A percentile compares a stretch with the other conserved stretches of the same genome.
These are phyloP conservation scores for Mylabris sibirica DNA, from an alignment of 2,888 invertebrate genomes.

Conservation along the genomic window DNA sequence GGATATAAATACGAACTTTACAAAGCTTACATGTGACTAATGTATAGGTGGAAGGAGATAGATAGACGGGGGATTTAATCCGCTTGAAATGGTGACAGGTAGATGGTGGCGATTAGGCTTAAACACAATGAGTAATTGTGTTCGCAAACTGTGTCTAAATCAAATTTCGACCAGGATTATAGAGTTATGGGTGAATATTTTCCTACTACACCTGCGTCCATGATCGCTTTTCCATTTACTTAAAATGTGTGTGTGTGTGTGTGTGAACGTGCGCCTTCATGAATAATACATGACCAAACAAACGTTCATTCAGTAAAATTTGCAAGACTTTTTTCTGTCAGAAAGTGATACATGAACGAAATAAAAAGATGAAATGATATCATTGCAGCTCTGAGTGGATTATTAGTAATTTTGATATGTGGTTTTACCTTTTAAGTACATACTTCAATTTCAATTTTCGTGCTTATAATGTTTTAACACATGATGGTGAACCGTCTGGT, in stretches of 20 bases:
- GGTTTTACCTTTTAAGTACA: too few relatives aligned
- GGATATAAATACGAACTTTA: slow-evolving; percentile 30
- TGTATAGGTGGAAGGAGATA: slow-evolving; percentile 11
- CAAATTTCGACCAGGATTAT: slow-evolving; percentile 54
- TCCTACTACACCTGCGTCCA: slow-evolving; percentile 50
- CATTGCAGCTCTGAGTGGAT: not conserved
- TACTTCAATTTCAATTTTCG: not conserved
- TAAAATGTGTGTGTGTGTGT: slow-evolving; percentile 55
- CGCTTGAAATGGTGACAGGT: slow-evolving; percentile 25
- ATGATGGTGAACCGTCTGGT: slow-evolving; percentile 22
- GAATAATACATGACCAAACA: slow-evolving; percentile 51
- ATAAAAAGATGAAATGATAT: not conserved
- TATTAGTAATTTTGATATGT: not conserved
- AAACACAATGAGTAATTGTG: slow-evolving; percentile 52
- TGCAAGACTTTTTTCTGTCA: slow-evolving; percentile 13
- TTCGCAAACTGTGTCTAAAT: slow-evolving; percentile 54
- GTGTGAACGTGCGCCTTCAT: slow-evolving; percentile 54
- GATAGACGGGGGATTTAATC: slow-evolving; percentile 29
- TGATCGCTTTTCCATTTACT: slow-evolving; percentile 53
- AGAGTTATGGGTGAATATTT: slow-evolving; percentile 56
- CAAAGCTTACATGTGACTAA: slow-evolving; percentile 35
- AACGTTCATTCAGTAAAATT: slow-evolving; percentile 39
- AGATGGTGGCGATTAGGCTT: slow-evolving; percentile 43
- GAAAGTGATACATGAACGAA: not conserved
- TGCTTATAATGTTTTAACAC: slow-evolving; percentile 4